Evolutionary conservation across 2,888 invertebrate genomes (phyloP).

Genomic region (Heliconius ismenius): DNA sequence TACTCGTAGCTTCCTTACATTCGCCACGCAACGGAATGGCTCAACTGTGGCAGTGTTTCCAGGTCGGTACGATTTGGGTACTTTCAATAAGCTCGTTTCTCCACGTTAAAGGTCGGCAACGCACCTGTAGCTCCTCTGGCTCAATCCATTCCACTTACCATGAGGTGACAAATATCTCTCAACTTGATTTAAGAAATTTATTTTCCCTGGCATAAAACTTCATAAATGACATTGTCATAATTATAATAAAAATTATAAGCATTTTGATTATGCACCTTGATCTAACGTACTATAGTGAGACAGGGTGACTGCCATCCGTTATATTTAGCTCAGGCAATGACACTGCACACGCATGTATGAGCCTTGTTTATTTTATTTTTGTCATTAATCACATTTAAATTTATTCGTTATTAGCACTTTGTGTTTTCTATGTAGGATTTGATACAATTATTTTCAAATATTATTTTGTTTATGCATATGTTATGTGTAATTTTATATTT

Average conservation of each 20-base stretch:
- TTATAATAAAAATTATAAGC: neutral
- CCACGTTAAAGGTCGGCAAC: too few species aligned
- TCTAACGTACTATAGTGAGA: slow-evolving; percentile 29
- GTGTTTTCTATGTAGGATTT: slow-evolving; percentile 7
- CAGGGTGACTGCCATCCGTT: slow-evolving; percentile 41
- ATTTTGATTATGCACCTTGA: slow-evolving; percentile 29
- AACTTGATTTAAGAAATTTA: too few species aligned
- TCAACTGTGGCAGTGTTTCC: too few species aligned
- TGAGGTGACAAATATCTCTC: too few species aligned
- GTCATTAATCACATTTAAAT: slow-evolving; percentile 38
- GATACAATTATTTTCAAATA: neutral
- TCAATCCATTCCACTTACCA: too few species aligned
- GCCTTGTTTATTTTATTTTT: slow-evolving; percentile 42
- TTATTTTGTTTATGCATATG: neutral
- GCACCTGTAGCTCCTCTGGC: too few species aligned
- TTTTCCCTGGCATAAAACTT: neutral
- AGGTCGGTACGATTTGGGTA: too few species aligned
- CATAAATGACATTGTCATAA: neutral
- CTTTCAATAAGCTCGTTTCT: too few species aligned
- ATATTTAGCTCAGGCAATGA: slow-evolving; percentile 51
- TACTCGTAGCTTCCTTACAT: too few species aligned
- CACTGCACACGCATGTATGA: slow-evolving; percentile 44
- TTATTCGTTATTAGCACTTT: slow-evolving; percentile 12
- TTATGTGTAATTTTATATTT: neutral
- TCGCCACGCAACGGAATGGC: too few species aligned